phyloP scores from a whole-genome alignment of 2,888 invertebrate species.

The Bimastos eiseni region DNA sequence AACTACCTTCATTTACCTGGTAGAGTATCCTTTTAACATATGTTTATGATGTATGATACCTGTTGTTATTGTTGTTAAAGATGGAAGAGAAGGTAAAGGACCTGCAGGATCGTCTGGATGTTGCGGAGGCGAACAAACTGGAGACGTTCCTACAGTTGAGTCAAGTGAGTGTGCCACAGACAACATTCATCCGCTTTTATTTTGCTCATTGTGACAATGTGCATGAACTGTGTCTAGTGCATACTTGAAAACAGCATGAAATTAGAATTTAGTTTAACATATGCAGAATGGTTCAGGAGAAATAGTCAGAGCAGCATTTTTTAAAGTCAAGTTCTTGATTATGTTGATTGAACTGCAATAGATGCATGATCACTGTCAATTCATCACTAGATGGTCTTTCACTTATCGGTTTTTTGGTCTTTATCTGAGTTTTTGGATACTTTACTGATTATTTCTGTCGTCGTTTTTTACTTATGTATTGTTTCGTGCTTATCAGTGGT shows the following conservation, averaged over 20 bases:
- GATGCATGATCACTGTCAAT: background rate
- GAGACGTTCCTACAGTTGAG: slow-evolving; percentile 30
- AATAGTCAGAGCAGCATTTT: background rate
- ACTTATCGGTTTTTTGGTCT: background rate
- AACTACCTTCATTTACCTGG: background rate
- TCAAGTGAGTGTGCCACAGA: background rate
- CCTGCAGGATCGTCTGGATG: slow-evolving; percentile 1
- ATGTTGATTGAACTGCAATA: background rate
- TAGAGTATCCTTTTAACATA: background rate
- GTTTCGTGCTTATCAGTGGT: background rate
- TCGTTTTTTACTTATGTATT: background rate
- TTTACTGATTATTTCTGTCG: background rate
- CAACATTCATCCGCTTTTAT: background rate
- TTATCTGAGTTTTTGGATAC: background rate
- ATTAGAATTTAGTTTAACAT: background rate
- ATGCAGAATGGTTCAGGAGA: background rate
- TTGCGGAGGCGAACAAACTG: slow-evolving; percentile 1
- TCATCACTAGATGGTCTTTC: too few species aligned
- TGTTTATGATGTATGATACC: background rate
- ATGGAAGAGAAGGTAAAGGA: background rate
- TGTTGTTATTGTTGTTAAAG: background rate
- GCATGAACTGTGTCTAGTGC: background rate
- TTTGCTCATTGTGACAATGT: background rate
- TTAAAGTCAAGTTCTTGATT: background rate
- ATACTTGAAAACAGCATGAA: background rate